Evolutionary conservation across 2,797 vertebrate genomes (phyloP), one percentile per base, ranked within the genome.

Genomic region (Tiaroga cobitis): DNA sequence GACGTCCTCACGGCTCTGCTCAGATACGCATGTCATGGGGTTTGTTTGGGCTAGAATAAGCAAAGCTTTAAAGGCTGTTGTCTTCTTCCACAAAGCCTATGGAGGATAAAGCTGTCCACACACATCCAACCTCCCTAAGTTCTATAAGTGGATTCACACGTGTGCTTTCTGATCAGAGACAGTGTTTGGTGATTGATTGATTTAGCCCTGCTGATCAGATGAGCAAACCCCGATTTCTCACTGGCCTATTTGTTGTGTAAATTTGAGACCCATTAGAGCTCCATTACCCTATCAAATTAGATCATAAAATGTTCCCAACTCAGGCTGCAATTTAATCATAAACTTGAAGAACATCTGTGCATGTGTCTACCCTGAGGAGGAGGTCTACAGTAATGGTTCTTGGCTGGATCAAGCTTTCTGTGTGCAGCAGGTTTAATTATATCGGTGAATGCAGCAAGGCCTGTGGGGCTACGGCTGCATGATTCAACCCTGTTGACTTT

Each of bases 401-500:
- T 75, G 26, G 56, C 86, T 75, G 43, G 59, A 65, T 76, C 76
- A 69, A 51, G 69, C 56, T 43, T 85, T 82, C 49, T 26, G 34
- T 43, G 41, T 79, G 54, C 69, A 61, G 73, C 59, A 63, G 82
- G 18, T 73, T 82, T 88, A 85, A 88, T 88, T 89, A 86, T 83
- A 81, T 80, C 63, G 81, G 69, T 73, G 87, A 80, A 82, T 81
- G 56, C 69, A 85, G 83, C 49, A 37, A 75, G 54, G 73, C 61
- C 68, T 65, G 68, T 80, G 82, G 80, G 82, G 49, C 80, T 56
- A 46, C 5, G 43, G 59, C 80, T 65, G 56, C 51, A 70, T 87
- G 79, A 87, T 84, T 88, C 82, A 86, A 85, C 83, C 82, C 49
- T 80, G 75, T 88, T 82, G 86, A 85, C 85, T 88, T 88, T 72